Evolutionary conservation across 2,888 invertebrate species (phyloP).

Genomic region (Cataglyphis altisquamis): DNA sequence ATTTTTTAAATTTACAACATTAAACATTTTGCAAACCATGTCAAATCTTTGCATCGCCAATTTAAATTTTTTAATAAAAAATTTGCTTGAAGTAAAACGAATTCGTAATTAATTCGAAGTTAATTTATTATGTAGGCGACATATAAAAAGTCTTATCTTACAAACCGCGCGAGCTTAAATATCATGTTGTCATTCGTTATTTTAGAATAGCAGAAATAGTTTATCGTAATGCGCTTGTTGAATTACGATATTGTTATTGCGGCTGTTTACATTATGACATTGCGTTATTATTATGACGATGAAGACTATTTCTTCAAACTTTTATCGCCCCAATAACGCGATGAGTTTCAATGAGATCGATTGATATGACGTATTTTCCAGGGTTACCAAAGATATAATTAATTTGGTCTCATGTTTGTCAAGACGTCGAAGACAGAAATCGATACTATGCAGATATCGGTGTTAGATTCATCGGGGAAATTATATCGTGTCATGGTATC

Average conservation of each 20-base stretch:
- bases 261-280: constrained; percentile 29
- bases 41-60: neutral
- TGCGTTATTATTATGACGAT: neutral
- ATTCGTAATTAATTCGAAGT: neutral
- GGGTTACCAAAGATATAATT: constrained; percentile 38
- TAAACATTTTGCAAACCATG: neutral
- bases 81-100: neutral
- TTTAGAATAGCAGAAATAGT: neutral
- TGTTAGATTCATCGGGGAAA: neutral
- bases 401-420: constrained; percentile 29
- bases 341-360: constrained; percentile 5
- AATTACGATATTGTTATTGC: constrained; percentile 57
- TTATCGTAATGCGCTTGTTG: neutral
- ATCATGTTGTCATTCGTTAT: neutral
- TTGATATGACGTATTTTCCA: neutral
- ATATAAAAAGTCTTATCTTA: neutral
- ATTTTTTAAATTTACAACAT: neutral
- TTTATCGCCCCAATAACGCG: constrained; percentile 19
- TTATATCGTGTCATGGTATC: neutral
- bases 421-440: neutral
- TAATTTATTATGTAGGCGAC: neutral
- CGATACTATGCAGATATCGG: neutral
- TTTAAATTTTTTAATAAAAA: neutral
- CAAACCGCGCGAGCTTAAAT: neutral
- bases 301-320: neutral